Evolutionary conservation across 2,888 invertebrate genomes (phyloP), one percentile per base, ranked within the genome.

Genomic region (Scrobipalpa atriplicella): DNA sequence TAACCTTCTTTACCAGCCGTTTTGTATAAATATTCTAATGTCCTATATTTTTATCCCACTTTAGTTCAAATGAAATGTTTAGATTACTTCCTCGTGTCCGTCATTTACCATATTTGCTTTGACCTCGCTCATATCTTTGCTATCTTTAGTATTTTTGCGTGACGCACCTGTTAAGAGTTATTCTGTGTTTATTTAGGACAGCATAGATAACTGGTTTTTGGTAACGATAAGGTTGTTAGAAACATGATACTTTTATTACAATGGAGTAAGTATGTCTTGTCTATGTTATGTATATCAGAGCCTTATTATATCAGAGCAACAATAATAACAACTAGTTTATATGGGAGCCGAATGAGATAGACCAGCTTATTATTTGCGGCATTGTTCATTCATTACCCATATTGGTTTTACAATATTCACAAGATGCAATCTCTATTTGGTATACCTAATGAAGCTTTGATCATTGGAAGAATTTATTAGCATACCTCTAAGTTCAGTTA

Each of bases 61-160:
- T 51, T 58, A 64, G 66, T 63, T 67, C 65, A 69, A 69, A 67
- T 65, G 67, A 67, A 68, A 64, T 62, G 64, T 67, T 54, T 60
- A 38, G n/a, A 52, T 63, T 64, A 68, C 47, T 66, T 67, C 65
- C 65, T 65, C 64, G n/a, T 52, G 47, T 66, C 54, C 18, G 51
- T 54, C 67, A 65, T 41, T 54, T 62, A 62, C 29, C n/a, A 51
- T 62, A 67, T 62, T 58, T 10, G 41, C 19, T 51, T 16, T 39
- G 29, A 51, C 62, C 39, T 52, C 41, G 66, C 52, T 52, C 51
- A 9, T 54, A 62, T 52, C 52, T 61, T 62, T 36, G 58, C 38
- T 54, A 54, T 58, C 38, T 29, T 38, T 36, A 58, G 13, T 56
- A 21, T 56, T 58, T 38, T n/a, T 58, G 38, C 29, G 11, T 58